Conservation (phyloP, 2,113 vertebrate species). For the Chaetodon trifascialis region DNA sequence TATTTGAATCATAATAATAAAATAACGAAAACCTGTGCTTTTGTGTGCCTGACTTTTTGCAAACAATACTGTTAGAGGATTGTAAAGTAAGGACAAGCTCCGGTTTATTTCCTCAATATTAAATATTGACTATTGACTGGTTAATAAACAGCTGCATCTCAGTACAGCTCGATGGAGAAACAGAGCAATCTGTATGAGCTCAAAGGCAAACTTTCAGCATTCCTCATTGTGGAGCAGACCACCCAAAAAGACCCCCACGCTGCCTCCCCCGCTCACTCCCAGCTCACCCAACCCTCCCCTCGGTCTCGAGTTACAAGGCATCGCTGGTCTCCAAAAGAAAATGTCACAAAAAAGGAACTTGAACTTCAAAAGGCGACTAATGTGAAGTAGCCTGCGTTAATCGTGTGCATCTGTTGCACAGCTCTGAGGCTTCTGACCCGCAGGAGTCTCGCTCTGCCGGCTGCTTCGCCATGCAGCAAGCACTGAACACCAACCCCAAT, state of each 20-base stretch:
- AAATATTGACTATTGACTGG: neutral
- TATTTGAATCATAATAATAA: too few relatives aligned
- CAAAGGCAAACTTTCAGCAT: constrained; percentile 68
- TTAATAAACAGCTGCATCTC: neutral
- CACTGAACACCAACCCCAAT: constrained; percentile 17
- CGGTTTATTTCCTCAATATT: neutral
- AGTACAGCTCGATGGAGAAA: constrained; percentile 4
- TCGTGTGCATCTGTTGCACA: constrained; percentile 80
- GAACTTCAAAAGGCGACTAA: constrained; percentile 81
- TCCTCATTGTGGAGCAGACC: constrained; percentile 71
- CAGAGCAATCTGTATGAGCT: constrained; percentile 65
- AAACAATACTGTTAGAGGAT: too few relatives aligned
- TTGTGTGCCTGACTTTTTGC: too few relatives aligned
- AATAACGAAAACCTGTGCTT: too few relatives aligned
- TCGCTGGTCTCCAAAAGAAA: constrained; percentile 67
- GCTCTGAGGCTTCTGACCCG: constrained; percentile 44
- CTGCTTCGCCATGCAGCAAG: constrained; percentile 28
- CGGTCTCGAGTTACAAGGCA: constrained; percentile 77
- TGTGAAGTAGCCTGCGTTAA: constrained; percentile 78
- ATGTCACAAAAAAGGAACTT: constrained; percentile 80
- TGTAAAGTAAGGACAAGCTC: too few relatives aligned
- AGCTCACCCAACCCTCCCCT: constrained; percentile 40
- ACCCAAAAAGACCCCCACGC: constrained; percentile 75
- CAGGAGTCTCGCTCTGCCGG: constrained; percentile 31
- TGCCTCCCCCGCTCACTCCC: constrained; percentile 9